phyloP scores from a whole-genome alignment of 2,888 invertebrate species.

The Drosophila rellima region DNA sequence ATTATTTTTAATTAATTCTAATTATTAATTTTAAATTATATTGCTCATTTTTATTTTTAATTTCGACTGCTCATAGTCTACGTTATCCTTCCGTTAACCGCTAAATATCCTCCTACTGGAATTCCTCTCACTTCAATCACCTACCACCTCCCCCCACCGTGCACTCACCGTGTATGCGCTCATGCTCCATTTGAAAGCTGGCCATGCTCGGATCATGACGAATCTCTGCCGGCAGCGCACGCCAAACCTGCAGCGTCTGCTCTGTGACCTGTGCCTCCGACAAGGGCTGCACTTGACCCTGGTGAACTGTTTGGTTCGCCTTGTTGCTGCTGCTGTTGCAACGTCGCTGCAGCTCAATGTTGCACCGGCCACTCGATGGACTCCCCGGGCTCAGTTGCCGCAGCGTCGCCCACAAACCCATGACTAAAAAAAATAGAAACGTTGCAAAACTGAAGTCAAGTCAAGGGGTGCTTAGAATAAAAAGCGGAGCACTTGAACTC shows the following conservation, averaged over 20 bases:
- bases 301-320: conserved; percentile 45
- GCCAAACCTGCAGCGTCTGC: conserved; percentile 89
- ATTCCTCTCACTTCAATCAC: background rate
- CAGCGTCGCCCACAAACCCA: conserved; percentile 77
- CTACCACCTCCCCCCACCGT: too few species aligned
- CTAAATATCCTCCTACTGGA: background rate
- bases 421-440: conserved; percentile 25
- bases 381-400: conserved; percentile 63
- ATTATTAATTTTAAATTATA: too few species aligned
- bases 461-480: too few species aligned
- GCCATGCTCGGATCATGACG: conserved; percentile 89
- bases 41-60: background rate
- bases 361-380: conserved; percentile 59
- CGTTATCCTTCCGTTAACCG: too few species aligned
- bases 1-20: too few species aligned
- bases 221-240: conserved; percentile 89
- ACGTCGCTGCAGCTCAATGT: conserved; percentile 76
- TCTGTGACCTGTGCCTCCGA: conserved; percentile 87
- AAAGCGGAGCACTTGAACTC: conserved; percentile 20
- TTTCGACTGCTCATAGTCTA: too few species aligned
- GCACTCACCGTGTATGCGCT: conserved; percentile 84
- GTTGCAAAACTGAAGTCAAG: background rate
- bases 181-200: conserved; percentile 87
- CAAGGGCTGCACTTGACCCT: conserved; percentile 28
- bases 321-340: conserved; percentile 27